Percentiles rank a stretch among this genome's conserved stretches.
These are phyloP conservation scores for Paralvinella palmiformis DNA, from an alignment of 1,140 invertebrate species.

Conservation along the genomic window DNA sequence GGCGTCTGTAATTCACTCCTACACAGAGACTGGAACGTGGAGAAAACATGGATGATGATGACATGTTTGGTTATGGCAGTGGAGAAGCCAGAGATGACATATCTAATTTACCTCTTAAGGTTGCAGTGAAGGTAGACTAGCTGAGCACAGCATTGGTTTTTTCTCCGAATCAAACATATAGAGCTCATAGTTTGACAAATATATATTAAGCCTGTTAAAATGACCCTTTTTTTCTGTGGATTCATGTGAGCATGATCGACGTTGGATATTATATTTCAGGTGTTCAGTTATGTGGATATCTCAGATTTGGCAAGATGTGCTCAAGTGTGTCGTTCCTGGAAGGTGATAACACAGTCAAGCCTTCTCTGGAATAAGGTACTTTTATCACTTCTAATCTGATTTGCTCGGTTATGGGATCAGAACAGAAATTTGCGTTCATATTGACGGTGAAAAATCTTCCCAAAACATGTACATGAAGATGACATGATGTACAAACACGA, in stretches of 20 bases:
- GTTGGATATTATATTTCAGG: no score
- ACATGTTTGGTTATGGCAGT: conserved; percentile 39
- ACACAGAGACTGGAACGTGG: conserved; percentile 47
- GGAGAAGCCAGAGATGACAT: conserved; percentile 49
- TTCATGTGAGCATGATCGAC: no score
- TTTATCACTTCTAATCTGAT: background rate
- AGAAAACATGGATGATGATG: conserved; percentile 45
- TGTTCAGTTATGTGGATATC: conserved; percentile 47
- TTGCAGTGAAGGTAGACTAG: conserved; percentile 39
- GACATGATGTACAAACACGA: no score
- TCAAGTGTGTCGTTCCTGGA: conserved; percentile 50
- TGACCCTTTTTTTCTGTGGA: background rate
- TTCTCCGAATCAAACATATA: background rate
- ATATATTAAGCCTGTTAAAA: background rate
- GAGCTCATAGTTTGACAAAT: background rate
- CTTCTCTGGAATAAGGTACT: conserved; percentile 42
- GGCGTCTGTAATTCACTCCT: no score
- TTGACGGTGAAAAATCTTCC: no score
- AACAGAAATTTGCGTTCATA: no score
- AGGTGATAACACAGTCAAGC: conserved; percentile 43
- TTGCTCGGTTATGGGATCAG: no score
- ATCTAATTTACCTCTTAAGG: conserved; percentile 38
- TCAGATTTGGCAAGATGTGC: conserved; percentile 46
- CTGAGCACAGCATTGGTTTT: background rate
- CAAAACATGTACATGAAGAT: no score